Evolutionary conservation across 2,113 vertebrate species (phyloP), one percentile per base, ranked within the genome.

Genomic region (Pithys albifrons): DNA sequence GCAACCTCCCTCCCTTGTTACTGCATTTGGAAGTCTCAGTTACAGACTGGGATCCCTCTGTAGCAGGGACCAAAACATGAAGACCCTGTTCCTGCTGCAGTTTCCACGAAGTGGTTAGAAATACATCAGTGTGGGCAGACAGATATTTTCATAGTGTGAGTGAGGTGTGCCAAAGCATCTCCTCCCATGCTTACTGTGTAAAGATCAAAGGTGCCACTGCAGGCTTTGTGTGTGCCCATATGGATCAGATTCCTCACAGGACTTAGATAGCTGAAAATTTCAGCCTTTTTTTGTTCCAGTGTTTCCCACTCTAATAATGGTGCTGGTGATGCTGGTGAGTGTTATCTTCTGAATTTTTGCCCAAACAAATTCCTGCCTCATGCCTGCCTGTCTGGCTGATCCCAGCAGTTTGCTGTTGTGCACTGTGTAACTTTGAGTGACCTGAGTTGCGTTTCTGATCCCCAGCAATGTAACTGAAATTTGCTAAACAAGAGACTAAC

Each of bases 111-210:
- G 6, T 35, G 37, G n/a, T 76, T 54, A 52, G 55, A 66, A 83
- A 54, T 11, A n/a, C 25, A 17, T 17, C 23, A 19, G 8, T 29
- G 59, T 37, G 72, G 48, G 33, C 69, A 80, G 67, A 37, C 41
- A 85, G 75, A 43, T 0, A 1, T 28, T 79, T 64, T 22, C 31
- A 24, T 8, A 1, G 19, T 0, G 1, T 9, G 12, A 58, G 69
- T 0, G 0, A 74, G 41, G 16, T 51, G 33, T 35, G n/a, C 61
- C 80, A 65, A 19, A 54, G 19, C 37, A 74, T 61, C 33, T 85
- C 8, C 14, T n/a, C 61, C 46, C 5, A 1, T n/a, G 49, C 29
- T 83, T 15, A 12, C 19, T 5, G 2, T 31, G 19, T 51, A 25
- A 75, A 41, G 59, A 48, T 14, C 59, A 61, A 10, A 59, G 67